Conservation (phyloP, 1,140 invertebrate genomes). For the Maconellicoccus hirsutus region DNA sequence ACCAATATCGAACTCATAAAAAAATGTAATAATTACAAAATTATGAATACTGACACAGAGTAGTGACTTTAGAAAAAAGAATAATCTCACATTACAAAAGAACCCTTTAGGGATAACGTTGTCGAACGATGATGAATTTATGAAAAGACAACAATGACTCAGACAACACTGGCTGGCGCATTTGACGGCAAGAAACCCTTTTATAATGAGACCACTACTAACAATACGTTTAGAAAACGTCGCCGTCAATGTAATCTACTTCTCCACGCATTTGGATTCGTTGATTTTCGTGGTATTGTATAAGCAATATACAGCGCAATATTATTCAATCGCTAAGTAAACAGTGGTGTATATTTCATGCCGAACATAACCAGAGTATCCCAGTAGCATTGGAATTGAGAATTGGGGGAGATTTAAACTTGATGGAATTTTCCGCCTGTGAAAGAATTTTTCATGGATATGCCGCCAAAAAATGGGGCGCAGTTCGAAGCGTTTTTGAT, state of each 20-base stretch:
- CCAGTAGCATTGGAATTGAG: background rate
- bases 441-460: background rate
- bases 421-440: conserved; percentile 3
- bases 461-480: background rate
- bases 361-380: background rate
- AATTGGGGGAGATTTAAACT: background rate
- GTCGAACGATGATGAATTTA: conserved; percentile 8
- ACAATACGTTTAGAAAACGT: background rate
- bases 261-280: background rate
- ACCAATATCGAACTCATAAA: no score
- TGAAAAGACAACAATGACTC: conserved; percentile 8
- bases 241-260: background rate
- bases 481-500: background rate
- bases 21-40: background rate
- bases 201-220: background rate
- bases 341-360: background rate
- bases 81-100: conserved; percentile 5
- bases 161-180: background rate
- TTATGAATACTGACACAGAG: background rate
- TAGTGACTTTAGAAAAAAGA: background rate
- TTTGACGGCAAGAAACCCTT: background rate
- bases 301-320: background rate
- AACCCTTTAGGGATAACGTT: conserved; percentile 1
- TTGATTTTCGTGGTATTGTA: conserved; percentile 5
- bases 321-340: conserved; percentile 5